Conservation (phyloP, 1,140 invertebrate genomes). For the Zaprionus tsacasi region DNA sequence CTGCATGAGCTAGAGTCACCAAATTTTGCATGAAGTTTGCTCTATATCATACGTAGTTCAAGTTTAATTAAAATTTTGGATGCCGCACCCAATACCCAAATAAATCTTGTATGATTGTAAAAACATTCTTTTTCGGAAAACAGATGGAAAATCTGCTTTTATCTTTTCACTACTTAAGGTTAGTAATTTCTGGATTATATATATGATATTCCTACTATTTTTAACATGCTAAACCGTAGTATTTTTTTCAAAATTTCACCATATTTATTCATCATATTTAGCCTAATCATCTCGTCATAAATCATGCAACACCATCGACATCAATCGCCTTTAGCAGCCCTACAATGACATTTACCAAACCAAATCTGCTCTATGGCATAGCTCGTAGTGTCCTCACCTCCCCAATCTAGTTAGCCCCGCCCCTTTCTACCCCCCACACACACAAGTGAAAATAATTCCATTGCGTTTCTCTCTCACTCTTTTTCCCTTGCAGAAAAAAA, state of each 20-base stretch:
- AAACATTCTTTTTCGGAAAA: too few relatives aligned
- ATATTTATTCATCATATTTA: too few relatives aligned
- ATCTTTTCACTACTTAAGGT: too few relatives aligned
- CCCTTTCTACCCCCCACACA: constrained; percentile 16
- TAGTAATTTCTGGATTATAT: background rate
- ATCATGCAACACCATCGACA: constrained; percentile 4
- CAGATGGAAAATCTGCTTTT: too few relatives aligned
- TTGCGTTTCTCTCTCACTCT: constrained; percentile 35
- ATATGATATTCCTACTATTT: background rate
- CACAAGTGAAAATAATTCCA: constrained; percentile 63
- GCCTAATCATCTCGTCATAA: constrained; percentile 6
- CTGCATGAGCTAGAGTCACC: too few relatives aligned
- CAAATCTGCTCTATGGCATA: constrained; percentile 5
- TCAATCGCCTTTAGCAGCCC: constrained; percentile 34
- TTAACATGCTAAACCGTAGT: background rate
- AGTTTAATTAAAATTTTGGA: too few relatives aligned
- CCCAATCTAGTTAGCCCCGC: background rate
- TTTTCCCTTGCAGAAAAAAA: constrained; percentile 22
- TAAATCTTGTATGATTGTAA: too few relatives aligned
- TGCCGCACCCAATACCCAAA: too few relatives aligned
- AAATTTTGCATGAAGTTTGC: too few relatives aligned
- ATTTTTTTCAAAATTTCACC: background rate
- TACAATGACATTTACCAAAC: constrained; percentile 25
- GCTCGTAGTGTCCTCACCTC: background rate
- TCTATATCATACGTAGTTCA: too few relatives aligned